Evolutionary conservation across 2,113 vertebrate species (phyloP), one percentile per base, ranked within the genome.

Genomic region (Podilymbus podiceps): DNA sequence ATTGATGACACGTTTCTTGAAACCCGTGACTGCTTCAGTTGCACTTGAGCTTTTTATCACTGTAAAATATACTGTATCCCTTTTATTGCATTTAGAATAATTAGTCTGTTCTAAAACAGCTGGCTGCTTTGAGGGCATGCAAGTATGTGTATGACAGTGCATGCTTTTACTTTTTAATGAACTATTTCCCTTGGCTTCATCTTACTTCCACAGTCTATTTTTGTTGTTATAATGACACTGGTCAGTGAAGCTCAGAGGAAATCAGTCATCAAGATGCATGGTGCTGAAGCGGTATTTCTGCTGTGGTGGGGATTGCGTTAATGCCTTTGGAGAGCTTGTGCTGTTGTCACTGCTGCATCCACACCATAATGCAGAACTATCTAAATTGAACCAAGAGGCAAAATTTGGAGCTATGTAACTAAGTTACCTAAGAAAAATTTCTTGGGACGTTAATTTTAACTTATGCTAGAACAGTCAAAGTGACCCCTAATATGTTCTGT

Each of bases 141-240:
- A 42, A 89, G 85, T 82, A 67, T 93, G 80, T 75, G 46, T 85
- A 71, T 75, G 95, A 90, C 90, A 94, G 90, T 11, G 7, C 83
- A 89, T 59, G 88, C 95, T 96, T 97, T 98, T 98, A 98, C 96
- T 98, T 97, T 97, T 98, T 98, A 98, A 98, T 98, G 96, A 98
- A 94, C 95, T 97, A n/a, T 95, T 97, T 97, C 97, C 96, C 97
- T 81, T 94, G 93, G 96, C 96, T 96, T 94, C 84, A 33, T 96
- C 89, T 67, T 97, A 64, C 77, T 96, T 96, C 92, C 84, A 67
- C 81, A 75, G 97, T 97, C 97, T 98, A 97, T 98, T 98, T 98
- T 97, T 96, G 97, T 97, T 98, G 96, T 97, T 97, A 81, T 94
- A 95, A 96, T 95, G 96, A 97, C 96, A 95, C 92, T 59, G 93